Evolutionary conservation across 2,797 vertebrate genomes (phyloP).

Genomic region (Cetoscarus ocellatus): DNA sequence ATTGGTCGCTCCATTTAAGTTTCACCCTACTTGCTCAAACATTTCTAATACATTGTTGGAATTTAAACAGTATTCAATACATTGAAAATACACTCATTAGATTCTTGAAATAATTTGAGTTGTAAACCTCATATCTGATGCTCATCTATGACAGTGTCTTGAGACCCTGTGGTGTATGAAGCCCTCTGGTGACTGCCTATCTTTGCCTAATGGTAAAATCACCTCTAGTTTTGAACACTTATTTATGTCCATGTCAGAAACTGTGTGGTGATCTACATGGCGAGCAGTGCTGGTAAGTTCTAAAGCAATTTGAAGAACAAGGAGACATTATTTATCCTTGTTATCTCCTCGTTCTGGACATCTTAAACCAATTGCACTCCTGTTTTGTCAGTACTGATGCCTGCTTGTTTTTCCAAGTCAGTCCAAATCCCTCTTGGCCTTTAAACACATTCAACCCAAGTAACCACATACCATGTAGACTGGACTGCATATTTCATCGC

Average conservation of each 20-base stretch:
- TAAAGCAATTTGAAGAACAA: conserved; percentile 16
- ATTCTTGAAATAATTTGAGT: too few relatives aligned
- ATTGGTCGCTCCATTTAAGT: too few relatives aligned
- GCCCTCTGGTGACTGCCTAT: too few relatives aligned
- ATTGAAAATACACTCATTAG: too few relatives aligned
- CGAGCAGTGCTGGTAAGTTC: conserved; percentile 11
- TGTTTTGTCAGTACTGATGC: conserved; percentile 22
- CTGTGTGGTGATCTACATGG: conserved; percentile 7
- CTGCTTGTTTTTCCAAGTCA: conserved; percentile 40
- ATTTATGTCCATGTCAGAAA: neutral
- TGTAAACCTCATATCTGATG: too few relatives aligned
- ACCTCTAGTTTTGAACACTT: too few relatives aligned
- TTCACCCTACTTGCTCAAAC: too few relatives aligned
- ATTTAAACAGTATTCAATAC: too few relatives aligned
- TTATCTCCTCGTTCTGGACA: conserved; percentile 10
- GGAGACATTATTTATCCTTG: conserved; percentile 13
- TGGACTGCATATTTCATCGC: conserved; percentile 20
- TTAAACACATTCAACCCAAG: conserved; percentile 9
- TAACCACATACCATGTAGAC: neutral
- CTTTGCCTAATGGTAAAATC: too few relatives aligned
- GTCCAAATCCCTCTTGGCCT: conserved; percentile 11
- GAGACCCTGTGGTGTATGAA: too few relatives aligned
- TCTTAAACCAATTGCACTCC: conserved; percentile 35
- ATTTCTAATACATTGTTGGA: too few relatives aligned
- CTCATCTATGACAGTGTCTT: too few relatives aligned